phyloP scores from a whole-genome alignment of 2,888 invertebrate species.

The Halictus ligatus region DNA sequence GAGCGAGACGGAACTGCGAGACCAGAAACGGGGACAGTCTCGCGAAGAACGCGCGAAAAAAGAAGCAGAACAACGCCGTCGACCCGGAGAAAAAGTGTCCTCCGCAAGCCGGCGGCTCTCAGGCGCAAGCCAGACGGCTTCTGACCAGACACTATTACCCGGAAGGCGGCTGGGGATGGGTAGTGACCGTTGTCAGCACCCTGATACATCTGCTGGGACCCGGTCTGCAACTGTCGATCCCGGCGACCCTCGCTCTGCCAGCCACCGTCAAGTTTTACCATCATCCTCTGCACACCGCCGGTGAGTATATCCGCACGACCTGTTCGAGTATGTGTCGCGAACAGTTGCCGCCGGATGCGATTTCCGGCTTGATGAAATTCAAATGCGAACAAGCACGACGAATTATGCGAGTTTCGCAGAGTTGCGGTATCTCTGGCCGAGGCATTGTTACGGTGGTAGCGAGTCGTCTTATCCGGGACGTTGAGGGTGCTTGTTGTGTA shows the following conservation, averaged over 20 bases:
- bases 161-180: constrained; percentile 95
- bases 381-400: background rate
- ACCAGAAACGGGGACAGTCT: constrained; percentile 11
- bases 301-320: constrained; percentile 64
- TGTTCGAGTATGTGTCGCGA: background rate
- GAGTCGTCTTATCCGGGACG: background rate
- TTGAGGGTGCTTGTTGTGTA: background rate
- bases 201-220: constrained; percentile 90
- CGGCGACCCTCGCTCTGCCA: constrained; percentile 74
- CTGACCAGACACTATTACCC: constrained; percentile 92
- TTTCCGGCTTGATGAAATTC: background rate
- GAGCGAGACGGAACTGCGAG: constrained; percentile 43
- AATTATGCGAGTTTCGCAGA: constrained; percentile 7
- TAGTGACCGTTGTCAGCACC: constrained; percentile 87
- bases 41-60: constrained; percentile 7
- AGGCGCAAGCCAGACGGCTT: constrained; percentile 88
- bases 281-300: constrained; percentile 77
- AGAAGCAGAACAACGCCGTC: constrained; percentile 65
- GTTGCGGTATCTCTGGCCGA: background rate
- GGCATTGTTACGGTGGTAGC: background rate
- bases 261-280: constrained; percentile 77
- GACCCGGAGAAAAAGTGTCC: constrained; percentile 31
- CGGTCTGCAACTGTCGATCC: constrained; percentile 89
- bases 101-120: constrained; percentile 47
- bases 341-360: background rate